Conservation (phyloP, 1,140 invertebrate genomes). For the Pseudobourletiella spinata region DNA sequence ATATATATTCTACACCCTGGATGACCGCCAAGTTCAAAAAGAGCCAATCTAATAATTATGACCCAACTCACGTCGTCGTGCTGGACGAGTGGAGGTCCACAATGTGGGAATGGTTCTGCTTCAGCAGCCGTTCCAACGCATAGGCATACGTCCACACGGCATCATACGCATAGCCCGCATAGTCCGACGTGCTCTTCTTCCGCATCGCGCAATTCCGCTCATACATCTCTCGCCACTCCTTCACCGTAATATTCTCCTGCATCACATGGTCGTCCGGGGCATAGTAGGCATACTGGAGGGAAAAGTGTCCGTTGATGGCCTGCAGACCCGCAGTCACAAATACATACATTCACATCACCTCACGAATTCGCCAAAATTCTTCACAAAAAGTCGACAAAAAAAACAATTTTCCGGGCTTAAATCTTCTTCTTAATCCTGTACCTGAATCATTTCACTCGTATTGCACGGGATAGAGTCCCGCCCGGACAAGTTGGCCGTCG, state of each 20-base stretch:
- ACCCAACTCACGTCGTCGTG: conserved; percentile 52
- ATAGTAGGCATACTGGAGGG: conserved; percentile 59
- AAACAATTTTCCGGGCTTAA: too few relatives aligned
- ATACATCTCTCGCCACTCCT: conserved; percentile 49
- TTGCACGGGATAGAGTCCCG: conserved; percentile 51
- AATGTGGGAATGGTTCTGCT: conserved; percentile 49
- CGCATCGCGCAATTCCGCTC: conserved; percentile 36
- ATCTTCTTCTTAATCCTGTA: conserved; percentile 1
- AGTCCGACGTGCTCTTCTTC: conserved; percentile 45
- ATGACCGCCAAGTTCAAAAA: too few relatives aligned
- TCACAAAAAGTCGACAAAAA: too few relatives aligned
- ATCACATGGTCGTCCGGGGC: conserved; percentile 51
- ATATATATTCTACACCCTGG: too few relatives aligned
- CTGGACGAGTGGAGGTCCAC: conserved; percentile 50
- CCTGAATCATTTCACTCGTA: conserved; percentile 49
- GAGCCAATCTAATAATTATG: too few relatives aligned
- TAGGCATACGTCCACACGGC: conserved; percentile 74
- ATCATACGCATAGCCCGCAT: conserved; percentile 64
- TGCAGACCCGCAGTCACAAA: too few relatives aligned
- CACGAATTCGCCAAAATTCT: too few relatives aligned
- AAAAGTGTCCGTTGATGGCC: conserved; percentile 67
- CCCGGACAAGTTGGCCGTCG: conserved; percentile 17
- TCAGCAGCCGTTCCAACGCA: conserved; percentile 56
- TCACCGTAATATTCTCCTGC: conserved; percentile 56
- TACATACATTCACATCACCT: too few relatives aligned